These are phyloP conservation scores for Machimus rusticus DNA, from an alignment of 2,888 invertebrate species.

Conservation along the genomic window DNA sequence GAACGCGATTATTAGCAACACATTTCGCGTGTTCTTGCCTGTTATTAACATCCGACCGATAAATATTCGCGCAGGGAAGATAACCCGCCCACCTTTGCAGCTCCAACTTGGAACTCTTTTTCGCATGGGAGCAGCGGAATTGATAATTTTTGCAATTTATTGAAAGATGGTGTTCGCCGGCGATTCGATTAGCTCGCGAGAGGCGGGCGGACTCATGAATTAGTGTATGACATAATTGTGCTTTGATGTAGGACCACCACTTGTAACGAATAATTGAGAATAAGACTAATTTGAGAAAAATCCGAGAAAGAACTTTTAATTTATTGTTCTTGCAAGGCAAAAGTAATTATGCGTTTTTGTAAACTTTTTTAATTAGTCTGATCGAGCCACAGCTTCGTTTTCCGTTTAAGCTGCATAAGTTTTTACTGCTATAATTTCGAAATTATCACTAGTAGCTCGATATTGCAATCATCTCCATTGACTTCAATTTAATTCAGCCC, in stretches of 20 bases:
- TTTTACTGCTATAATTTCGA: background rate
- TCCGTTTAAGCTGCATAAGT: background rate
- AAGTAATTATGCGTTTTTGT: background rate
- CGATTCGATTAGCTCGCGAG: background rate
- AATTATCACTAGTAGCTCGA: background rate
- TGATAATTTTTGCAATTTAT: constrained; percentile 25
- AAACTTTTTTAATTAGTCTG: background rate
- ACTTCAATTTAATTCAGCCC: background rate
- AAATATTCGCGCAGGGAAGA: background rate
- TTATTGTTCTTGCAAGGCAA: background rate
- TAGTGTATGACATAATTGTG: constrained; percentile 21
- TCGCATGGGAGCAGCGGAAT: background rate
- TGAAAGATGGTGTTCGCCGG: constrained; percentile 3
- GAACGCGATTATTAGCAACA: constrained; percentile 34
- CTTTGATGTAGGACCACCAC: constrained; percentile 1
- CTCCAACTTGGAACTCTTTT: background rate
- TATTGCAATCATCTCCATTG: background rate
- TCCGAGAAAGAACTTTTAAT: background rate
- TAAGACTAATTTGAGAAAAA: background rate
- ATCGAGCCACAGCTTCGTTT: background rate
- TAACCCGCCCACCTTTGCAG: constrained; percentile 14
- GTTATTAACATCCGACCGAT: constrained; percentile 33
- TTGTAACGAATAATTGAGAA: background rate
- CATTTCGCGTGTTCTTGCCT: constrained; percentile 28
- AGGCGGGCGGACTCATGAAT: background rate